Evolutionary conservation across 2,888 invertebrate genomes (phyloP).

Genomic region (Ennomos quercinarius): DNA sequence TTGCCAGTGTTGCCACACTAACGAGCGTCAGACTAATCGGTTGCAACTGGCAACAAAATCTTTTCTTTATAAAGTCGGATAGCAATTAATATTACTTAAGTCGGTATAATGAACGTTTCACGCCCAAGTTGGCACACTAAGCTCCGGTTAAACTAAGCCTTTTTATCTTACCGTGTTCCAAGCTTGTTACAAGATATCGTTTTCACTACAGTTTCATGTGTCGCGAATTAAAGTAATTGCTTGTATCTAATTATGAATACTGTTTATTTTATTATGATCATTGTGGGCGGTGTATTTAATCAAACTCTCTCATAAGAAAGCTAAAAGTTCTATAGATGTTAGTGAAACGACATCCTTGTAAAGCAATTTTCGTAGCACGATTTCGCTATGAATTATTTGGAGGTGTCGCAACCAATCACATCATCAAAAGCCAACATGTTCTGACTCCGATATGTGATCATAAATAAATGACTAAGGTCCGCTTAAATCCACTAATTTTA

Average conservation of each 20-base stretch:
- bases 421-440: too few relatives aligned
- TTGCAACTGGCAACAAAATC: constrained; percentile 65
- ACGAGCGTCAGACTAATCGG: constrained; percentile 65
- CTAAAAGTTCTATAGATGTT: neutral
- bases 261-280: neutral
- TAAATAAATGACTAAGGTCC: too few relatives aligned
- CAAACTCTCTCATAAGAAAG: constrained; percentile 17
- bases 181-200: constrained; percentile 27
- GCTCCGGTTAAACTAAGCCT: constrained; percentile 38
- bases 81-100: constrained; percentile 80
- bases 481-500: too few relatives aligned
- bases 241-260: constrained; percentile 1
- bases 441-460: too few relatives aligned
- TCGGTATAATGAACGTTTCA: constrained; percentile 69
- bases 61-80: constrained; percentile 69
- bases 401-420: too few relatives aligned
- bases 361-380: neutral
- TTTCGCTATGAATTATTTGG: neutral
- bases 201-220: constrained; percentile 29
- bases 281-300: constrained; percentile 19
- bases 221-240: constrained; percentile 18
- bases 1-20: constrained; percentile 58
- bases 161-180: constrained; percentile 32
- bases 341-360: too few relatives aligned
- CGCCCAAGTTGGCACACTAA: constrained; percentile 61